Conservation (phyloP, 2,797 vertebrate genomes). For the Rachycentron canadum region DNA sequence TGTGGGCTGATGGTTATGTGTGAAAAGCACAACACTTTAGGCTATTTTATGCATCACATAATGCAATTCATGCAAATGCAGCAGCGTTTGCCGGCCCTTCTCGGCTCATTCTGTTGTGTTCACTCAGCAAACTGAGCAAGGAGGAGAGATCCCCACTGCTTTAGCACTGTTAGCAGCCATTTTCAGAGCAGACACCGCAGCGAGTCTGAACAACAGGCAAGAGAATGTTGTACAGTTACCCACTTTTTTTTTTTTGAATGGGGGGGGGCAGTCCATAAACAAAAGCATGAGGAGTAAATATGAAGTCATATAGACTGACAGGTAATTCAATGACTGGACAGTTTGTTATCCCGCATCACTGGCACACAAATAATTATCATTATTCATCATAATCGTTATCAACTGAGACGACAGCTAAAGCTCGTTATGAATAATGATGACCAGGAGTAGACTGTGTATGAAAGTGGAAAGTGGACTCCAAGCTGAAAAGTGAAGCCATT, state of each 20-base stretch:
- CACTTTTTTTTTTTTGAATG: neutral
- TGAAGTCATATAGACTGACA: neutral
- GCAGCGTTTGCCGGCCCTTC: neutral
- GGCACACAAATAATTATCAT: neutral
- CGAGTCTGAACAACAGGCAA: slow-evolving; percentile 38
- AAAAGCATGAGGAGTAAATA: neutral
- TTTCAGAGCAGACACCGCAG: slow-evolving; percentile 23
- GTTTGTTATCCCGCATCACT: neutral
- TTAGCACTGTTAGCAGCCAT: slow-evolving; percentile 49
- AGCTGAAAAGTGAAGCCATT: no score
- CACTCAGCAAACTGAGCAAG: slow-evolving; percentile 45
- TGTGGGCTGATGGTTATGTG: slow-evolving; percentile 9
- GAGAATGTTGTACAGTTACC: slow-evolving; percentile 19
- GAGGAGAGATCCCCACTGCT: slow-evolving; percentile 37
- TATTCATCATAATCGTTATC: neutral
- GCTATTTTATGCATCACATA: slow-evolving; percentile 31
- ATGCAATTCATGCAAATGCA: slow-evolving; percentile 24
- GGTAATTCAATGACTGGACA: neutral
- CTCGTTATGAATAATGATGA: neutral
- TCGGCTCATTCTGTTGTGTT: slow-evolving; percentile 38
- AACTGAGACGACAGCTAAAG: neutral
- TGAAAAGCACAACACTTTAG: slow-evolving; percentile 15
- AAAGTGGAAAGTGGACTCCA: no score
- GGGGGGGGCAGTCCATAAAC: no score
- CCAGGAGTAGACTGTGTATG: neutral